Conservation (phyloP, 2,797 vertebrate species). For the Argentina silus region DNA sequence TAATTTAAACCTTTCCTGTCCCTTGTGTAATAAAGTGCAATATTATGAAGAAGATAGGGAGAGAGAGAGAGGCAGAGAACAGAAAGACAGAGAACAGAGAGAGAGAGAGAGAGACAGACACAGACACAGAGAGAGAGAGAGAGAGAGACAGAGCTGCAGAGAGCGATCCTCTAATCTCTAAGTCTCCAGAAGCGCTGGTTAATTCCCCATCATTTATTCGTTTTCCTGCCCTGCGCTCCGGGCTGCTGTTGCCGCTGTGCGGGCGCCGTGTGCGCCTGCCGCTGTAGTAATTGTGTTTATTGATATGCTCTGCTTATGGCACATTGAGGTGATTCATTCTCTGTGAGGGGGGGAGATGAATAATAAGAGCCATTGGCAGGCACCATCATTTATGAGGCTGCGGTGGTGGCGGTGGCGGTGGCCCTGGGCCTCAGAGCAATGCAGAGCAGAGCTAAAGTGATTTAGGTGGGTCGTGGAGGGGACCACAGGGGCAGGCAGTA, state of each 20-base stretch:
- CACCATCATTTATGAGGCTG: conserved; percentile 40
- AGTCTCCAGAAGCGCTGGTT: conserved; percentile 38
- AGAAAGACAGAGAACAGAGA: background rate
- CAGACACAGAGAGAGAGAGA: background rate
- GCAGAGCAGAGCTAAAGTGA: conserved; percentile 25
- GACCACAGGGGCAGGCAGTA: background rate
- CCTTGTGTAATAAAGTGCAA: background rate
- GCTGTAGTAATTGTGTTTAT: conserved; percentile 65
- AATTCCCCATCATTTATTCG: conserved; percentile 67
- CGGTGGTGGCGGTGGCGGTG: conserved; percentile 8
- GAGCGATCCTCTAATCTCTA: background rate
- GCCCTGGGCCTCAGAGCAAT: conserved; percentile 22
- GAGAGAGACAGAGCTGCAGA: background rate
- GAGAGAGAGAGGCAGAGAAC: background rate
- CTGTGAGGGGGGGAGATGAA: conserved; percentile 37
- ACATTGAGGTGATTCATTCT: conserved; percentile 54
- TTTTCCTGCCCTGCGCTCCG: conserved; percentile 45
- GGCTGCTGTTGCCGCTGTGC: background rate
- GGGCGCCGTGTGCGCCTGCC: conserved; percentile 33
- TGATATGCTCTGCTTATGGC: conserved; percentile 58
- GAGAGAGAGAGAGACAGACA: background rate
- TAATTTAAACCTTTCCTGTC: background rate
- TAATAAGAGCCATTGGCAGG: conserved; percentile 45
- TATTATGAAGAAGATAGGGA: background rate
- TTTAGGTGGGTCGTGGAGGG: conserved; percentile 29